Conservation (phyloP, 2,888 invertebrate species). For the Chrysolina haemoptera region DNA sequence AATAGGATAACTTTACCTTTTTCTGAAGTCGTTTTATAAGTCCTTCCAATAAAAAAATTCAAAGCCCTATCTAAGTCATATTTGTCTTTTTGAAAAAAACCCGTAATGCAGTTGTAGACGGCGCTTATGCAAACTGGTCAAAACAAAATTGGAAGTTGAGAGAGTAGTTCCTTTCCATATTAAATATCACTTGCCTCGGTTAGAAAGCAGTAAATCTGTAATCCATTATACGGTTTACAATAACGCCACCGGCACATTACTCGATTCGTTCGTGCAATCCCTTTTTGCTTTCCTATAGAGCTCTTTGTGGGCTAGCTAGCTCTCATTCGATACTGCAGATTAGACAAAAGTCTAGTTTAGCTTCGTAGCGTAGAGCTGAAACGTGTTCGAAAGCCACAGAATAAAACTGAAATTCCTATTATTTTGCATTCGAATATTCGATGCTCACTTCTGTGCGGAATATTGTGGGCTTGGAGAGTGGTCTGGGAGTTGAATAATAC, state of each 20-base stretch:
- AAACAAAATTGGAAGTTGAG: not conserved
- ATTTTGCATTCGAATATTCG: conserved; percentile 4
- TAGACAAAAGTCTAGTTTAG: conserved; percentile 21
- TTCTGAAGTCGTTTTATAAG: too few species aligned
- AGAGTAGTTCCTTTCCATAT: conserved; percentile 2
- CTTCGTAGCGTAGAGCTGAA: conserved; percentile 10
- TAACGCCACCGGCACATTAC: not conserved
- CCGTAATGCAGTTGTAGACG: not conserved
- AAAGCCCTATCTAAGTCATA: too few species aligned
- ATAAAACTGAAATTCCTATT: conserved; percentile 14
- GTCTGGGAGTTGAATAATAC: not conserved
- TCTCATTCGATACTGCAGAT: conserved; percentile 10
- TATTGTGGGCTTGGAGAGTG: not conserved
- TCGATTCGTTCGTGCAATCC: conserved; percentile 15
- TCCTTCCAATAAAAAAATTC: too few species aligned
- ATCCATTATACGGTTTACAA: conserved; percentile 19
- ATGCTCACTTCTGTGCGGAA: not conserved
- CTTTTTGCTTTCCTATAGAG: conserved; percentile 5
- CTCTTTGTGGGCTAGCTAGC: conserved; percentile 5
- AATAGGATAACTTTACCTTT: too few species aligned
- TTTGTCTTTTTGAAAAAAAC: too few species aligned
- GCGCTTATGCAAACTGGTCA: not conserved
- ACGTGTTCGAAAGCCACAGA: conserved; percentile 21
- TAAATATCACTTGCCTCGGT: not conserved
- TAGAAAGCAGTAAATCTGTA: conserved; percentile 9